A percentile compares a stretch with the other conserved stretches of the same genome.
Evolutionary conservation across 2,888 invertebrate species (phyloP).

Genomic region (Amphipoea oculea): DNA sequence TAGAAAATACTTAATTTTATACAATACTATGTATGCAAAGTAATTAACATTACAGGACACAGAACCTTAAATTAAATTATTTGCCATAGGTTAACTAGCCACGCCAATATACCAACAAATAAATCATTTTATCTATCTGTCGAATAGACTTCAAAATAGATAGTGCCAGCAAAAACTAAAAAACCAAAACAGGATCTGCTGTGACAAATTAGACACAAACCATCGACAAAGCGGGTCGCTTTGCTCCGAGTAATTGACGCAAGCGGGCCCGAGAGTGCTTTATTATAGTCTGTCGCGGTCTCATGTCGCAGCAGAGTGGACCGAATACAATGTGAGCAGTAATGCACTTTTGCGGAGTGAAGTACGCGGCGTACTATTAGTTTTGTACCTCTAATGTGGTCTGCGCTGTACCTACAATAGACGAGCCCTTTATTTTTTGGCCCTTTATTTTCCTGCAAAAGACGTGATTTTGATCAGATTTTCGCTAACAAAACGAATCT

Average conservation of each 20-base stretch:
- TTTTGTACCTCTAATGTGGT: conserved; percentile 28
- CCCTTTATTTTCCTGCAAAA: conserved; percentile 2
- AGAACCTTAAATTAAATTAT: too few relatives aligned
- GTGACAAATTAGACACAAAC: conserved; percentile 43
- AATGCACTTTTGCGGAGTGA: conserved; percentile 51
- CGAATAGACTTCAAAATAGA: not conserved
- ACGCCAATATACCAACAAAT: too few relatives aligned
- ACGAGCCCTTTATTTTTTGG: too few relatives aligned
- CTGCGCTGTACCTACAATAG: conserved; percentile 8
- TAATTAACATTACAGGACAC: too few relatives aligned
- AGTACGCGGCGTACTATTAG: conserved; percentile 27
- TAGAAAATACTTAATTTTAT: too few relatives aligned
- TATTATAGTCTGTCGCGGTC: conserved; percentile 43
- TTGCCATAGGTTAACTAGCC: too few relatives aligned
- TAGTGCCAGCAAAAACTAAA: not conserved
- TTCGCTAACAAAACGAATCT: not conserved
- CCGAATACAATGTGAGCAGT: conserved; percentile 39
- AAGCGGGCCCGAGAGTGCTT: conserved; percentile 57
- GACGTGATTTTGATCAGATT: not conserved
- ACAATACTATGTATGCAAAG: too few relatives aligned
- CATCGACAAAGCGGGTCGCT: conserved; percentile 39
- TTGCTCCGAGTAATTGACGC: conserved; percentile 48
- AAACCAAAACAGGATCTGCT: conserved; percentile 24
- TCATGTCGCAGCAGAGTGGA: conserved; percentile 11
- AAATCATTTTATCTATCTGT: too few relatives aligned